Evolutionary conservation across 1,140 invertebrate genomes (phyloP), one percentile per base, ranked within the genome.

Genomic region (Drosophila pallidifrons): DNA sequence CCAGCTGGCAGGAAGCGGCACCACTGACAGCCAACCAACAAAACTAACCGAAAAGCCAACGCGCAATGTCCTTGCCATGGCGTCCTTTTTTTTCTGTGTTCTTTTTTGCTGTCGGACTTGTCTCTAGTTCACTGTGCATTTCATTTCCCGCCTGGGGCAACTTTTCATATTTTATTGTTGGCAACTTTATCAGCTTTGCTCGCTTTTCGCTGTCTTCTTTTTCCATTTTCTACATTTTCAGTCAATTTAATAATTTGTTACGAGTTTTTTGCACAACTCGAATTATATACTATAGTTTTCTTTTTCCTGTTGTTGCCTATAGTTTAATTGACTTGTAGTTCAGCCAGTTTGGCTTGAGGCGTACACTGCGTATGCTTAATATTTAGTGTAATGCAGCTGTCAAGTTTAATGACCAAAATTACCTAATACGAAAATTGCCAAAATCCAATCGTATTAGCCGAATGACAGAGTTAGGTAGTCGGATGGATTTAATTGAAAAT

Each of bases 231-330:
- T 32, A 25, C 41, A 49, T 59, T 43, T 82, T 49, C 72, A 79
- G 81, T 82, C 81, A 82, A 82, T 82, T 82, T 82, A 82, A 82
- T 82, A 82, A 82, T 82, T 82, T 82, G 61, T 58, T 78, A 52
- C 47, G 47, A 57, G 45, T 67, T 73, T 71, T 41, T 66, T 47
- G 49, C n/a, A 41, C n/a, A 51, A 38, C 61, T 52, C 30, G 55
- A 77, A 74, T 81, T 82, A 78, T 65, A 16, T 1, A 16, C 16
- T 16, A 7, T 10, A 38, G 10, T 25, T 3, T 38, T 38, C 2
- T 66, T 82, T 25, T 4, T 15, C 5, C 7, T 69, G 64, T 69
- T 46, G 55, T 68, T 77, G 68, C 52, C 61, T 58, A 78, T 30
- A 25, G 55, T 49, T 58, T 65, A 46, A 47, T 51, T 60, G 55